Base-by-base conservation (phyloP, 2,888 invertebrate genomes). In the Phyto melanocephala region DNA sequence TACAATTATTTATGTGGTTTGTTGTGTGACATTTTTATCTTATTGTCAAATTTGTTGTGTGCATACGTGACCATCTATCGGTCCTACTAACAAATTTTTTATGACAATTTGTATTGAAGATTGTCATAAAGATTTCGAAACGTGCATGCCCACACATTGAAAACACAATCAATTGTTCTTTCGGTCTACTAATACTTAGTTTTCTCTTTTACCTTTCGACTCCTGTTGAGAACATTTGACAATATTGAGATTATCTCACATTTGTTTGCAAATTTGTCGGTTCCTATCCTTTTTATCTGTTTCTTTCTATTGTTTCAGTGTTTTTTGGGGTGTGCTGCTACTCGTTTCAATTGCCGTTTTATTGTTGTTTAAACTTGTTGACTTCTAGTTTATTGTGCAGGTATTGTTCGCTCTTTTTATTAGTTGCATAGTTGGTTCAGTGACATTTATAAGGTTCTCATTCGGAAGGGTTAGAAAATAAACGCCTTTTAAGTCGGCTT, bases 11-110 rank as follows among this genome's bases (percentile, higher is more conserved):
- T 78, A 65, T 80, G 84, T 86, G 87, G 88, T 87, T 89, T 90
- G 89, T 89, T 89, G 90, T 89, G 89, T 89, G 90, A 89, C 90
- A 89, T 89, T 89, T 88, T 89, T 89, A 89, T 90, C 89, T 89
- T 88, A 88, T 89, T 89, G 88, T 87, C 88, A 88, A 85, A 67
- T 82, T 75, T 47, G 62, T 22, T 3, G 13, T 45, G 22, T 37
- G 15, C 50, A 60, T 37, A 22, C 65, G 40, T 40, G 62, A 15
- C 84, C 80, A 85, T 86, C 13, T 13, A 22, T 86, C 20, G 15
- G 35, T 71, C 24, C 47, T 15, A 37, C 17, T 47, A 15, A 45
- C 60, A 42, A 60, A 37, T 33, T 2, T 60, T 37, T 40, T 85
- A 83, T 68, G 68, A 65, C 47, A 79, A 33, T 74, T 77, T 68